These are phyloP conservation scores for Chromobotia macracanthus DNA, from an alignment of 2,797 vertebrate genomes.

Conservation along the genomic window DNA sequence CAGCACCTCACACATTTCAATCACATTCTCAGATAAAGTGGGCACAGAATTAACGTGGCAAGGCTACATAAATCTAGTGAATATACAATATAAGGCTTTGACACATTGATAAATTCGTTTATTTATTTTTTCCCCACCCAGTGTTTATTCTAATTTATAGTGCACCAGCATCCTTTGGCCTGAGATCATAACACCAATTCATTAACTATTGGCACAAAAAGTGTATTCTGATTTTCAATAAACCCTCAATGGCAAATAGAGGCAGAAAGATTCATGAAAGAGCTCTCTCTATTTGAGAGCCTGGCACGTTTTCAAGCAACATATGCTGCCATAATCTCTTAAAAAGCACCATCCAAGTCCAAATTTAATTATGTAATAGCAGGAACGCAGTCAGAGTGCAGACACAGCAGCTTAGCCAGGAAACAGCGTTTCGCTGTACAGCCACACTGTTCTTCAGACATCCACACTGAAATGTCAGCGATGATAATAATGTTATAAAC, in stretches of 20 bases:
- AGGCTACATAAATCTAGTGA: constrained; percentile 35
- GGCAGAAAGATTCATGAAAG: constrained; percentile 79
- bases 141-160: constrained; percentile 78
- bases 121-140: constrained; percentile 62
- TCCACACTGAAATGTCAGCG: constrained; percentile 30
- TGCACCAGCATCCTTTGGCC: constrained; percentile 74
- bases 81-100: constrained; percentile 42
- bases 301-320: constrained; percentile 91
- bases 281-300: constrained; percentile 74
- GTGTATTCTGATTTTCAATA: constrained; percentile 79
- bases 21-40: constrained; percentile 20
- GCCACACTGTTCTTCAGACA: constrained; percentile 37
- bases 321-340: constrained; percentile 98
- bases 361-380: constrained; percentile 98
- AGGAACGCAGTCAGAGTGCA: constrained; percentile 91
- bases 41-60: constrained; percentile 31
- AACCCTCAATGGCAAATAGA: constrained; percentile 79
- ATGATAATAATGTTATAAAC: constrained; percentile 32
- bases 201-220: constrained; percentile 80
- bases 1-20: constrained; percentile 8
- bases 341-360: constrained; percentile 90
- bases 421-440: constrained; percentile 44
- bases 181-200: constrained; percentile 84
- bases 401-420: constrained; percentile 84
- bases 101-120: constrained; percentile 67